Evolutionary conservation across 1,140 invertebrate genomes (phyloP).

Genomic region (Bombus terrestris): DNA sequence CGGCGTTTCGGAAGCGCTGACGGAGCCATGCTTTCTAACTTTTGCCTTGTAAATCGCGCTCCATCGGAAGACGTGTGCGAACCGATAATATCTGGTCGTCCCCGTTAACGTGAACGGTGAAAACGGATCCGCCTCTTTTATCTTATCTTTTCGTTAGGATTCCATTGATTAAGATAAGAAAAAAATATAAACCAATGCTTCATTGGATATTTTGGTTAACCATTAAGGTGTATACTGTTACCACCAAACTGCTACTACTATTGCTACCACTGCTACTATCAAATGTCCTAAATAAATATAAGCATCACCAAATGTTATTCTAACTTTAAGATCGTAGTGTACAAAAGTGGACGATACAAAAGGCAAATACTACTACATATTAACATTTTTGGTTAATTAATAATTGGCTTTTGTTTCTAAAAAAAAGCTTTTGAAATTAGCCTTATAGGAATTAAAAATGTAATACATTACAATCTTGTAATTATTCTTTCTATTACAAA

Average conservation of each 20-base stretch:
- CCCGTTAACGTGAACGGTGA: slow-evolving; percentile 10
- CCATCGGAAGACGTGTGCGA: slow-evolving; percentile 31
- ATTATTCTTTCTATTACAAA: too few relatives aligned
- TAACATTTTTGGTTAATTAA: too few relatives aligned
- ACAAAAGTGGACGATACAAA: too few relatives aligned
- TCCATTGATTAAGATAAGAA: not conserved
- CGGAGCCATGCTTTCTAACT: slow-evolving; percentile 63
- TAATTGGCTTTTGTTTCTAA: too few relatives aligned
- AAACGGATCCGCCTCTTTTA: not conserved
- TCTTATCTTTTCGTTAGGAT: not conserved
- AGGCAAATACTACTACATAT: too few relatives aligned
- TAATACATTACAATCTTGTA: not conserved
- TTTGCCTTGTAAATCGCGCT: slow-evolving; percentile 51
- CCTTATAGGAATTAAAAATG: not conserved
- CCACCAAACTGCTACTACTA: too few relatives aligned
- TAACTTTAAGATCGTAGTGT: too few relatives aligned
- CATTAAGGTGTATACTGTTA: too few relatives aligned
- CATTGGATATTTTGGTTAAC: not conserved
- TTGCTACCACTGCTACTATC: too few relatives aligned
- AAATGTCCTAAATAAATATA: too few relatives aligned
- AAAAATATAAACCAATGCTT: not conserved
- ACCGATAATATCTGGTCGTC: slow-evolving; percentile 27
- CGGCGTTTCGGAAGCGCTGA: slow-evolving; percentile 44
- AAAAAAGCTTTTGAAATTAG: too few relatives aligned
- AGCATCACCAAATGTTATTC: too few relatives aligned